These are phyloP conservation scores for Cepphus grylle DNA, from an alignment of 2,113 vertebrate genomes.

Conservation along the genomic window DNA sequence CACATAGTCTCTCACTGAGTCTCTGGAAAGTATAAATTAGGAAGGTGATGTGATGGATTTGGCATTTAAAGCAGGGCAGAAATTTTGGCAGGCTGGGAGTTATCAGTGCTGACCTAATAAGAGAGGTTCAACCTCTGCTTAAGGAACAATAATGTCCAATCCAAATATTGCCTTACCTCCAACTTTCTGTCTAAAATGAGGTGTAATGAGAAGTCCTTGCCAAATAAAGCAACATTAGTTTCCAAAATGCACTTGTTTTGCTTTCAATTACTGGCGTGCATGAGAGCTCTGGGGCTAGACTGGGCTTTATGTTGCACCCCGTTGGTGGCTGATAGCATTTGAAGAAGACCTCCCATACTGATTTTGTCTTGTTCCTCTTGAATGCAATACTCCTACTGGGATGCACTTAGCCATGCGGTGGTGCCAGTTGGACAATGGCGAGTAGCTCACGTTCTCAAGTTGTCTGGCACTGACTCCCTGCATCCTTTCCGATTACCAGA, in stretches of 20 bases:
- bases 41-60: not conserved
- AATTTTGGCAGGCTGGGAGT: not conserved
- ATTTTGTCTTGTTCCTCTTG: not conserved
- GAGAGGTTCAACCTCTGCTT: not conserved
- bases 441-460: not conserved
- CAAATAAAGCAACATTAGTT: constrained; percentile 30
- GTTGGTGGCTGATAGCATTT: not conserved
- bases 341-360: not conserved
- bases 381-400: not conserved
- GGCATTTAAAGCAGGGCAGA: not conserved
- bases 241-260: constrained; percentile 23
- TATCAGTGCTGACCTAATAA: not conserved
- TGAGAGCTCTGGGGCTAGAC: not conserved
- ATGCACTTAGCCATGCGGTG: not conserved
- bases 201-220: not conserved
- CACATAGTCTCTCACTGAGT: not conserved
- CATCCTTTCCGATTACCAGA: not conserved
- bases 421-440: not conserved
- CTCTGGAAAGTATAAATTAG: not conserved
- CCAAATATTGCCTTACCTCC: not conserved
- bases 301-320: not conserved
- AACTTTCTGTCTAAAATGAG: constrained; percentile 19
- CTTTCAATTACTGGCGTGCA: not conserved
- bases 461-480: not conserved
- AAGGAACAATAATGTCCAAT: not conserved